Percentiles rank a stretch among this genome's conserved stretches.
phyloP scores from a whole-genome alignment of 2,888 invertebrate species.

The Torymus tubicola region DNA sequence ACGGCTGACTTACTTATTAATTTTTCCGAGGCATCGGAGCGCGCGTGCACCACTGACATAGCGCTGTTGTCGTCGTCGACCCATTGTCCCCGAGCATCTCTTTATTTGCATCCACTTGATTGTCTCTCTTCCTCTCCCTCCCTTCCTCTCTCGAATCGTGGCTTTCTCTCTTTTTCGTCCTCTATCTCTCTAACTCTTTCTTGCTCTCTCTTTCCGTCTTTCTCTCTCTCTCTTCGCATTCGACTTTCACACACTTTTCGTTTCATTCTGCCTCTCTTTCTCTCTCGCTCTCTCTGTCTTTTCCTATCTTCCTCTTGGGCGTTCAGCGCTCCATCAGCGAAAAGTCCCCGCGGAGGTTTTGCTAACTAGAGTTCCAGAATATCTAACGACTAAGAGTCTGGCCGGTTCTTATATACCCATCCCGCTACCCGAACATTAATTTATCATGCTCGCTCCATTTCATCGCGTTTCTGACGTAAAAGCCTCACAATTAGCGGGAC shows the following conservation, averaged over 20 bases:
- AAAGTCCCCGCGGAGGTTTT: slow-evolving; percentile 51
- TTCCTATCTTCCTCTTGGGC: background rate
- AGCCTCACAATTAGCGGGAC: slow-evolving; percentile 24
- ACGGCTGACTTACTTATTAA: slow-evolving; percentile 58
- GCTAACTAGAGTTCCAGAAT: slow-evolving; percentile 60
- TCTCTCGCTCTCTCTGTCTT: background rate
- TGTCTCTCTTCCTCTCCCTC: background rate
- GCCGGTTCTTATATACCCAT: slow-evolving; percentile 10
- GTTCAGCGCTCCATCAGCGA: slow-evolving; percentile 31
- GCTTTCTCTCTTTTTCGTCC: background rate
- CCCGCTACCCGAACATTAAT: slow-evolving; percentile 54
- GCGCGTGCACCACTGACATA: background rate
- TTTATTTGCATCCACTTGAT: slow-evolving; percentile 47
- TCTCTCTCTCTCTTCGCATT: background rate
- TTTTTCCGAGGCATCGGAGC: slow-evolving; percentile 8
- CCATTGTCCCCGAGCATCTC: slow-evolving; percentile 37
- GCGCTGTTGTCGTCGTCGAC: background rate
- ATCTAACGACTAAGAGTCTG: slow-evolving; percentile 52
- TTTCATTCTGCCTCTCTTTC: background rate
- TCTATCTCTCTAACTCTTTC: slow-evolving; percentile 13
- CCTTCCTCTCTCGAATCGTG: background rate
- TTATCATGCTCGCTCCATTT: slow-evolving; percentile 57
- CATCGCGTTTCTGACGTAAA: slow-evolving; percentile 31
- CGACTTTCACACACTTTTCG: slow-evolving; percentile 24
- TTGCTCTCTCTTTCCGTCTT: background rate